A percentile compares a stretch with the other conserved stretches of the same genome.
Evolutionary conservation across 2,113 vertebrate species (phyloP).

Genomic region (Limnothrissa miodon): DNA sequence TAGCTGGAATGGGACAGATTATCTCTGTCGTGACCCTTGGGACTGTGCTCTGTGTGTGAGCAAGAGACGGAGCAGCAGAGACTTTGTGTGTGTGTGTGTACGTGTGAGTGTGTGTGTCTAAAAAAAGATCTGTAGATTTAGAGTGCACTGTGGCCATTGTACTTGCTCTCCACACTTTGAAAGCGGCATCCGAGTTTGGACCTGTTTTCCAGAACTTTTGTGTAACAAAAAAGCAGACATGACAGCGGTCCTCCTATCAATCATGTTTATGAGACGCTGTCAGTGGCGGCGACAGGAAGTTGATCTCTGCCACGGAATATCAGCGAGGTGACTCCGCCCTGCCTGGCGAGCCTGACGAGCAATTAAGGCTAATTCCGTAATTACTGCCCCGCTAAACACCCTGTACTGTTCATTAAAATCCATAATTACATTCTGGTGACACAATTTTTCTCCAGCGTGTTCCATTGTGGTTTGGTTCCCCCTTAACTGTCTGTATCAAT

Average conservation of each 20-base stretch:
- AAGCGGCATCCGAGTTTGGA: neutral
- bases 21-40: slow-evolving; percentile 26
- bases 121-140: neutral
- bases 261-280: slow-evolving; percentile 63
- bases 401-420: slow-evolving; percentile 69
- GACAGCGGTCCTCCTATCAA: slow-evolving; percentile 52
- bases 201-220: neutral
- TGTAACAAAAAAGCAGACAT: slow-evolving; percentile 1
- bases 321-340: slow-evolving; percentile 58
- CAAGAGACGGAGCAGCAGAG: neutral
- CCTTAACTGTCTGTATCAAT: slow-evolving; percentile 64
- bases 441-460: slow-evolving; percentile 63
- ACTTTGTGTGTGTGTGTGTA: slow-evolving; percentile 15
- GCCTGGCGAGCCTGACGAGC: slow-evolving; percentile 63
- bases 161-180: neutral
- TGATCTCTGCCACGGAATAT: slow-evolving; percentile 54
- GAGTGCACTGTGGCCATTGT: neutral
- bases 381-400: slow-evolving; percentile 60
- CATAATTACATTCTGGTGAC: slow-evolving; percentile 71
- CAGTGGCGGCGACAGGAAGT: slow-evolving; percentile 46
- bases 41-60: slow-evolving; percentile 5
- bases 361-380: slow-evolving; percentile 71
- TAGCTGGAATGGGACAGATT: slow-evolving; percentile 33
- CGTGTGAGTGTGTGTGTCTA: slow-evolving; percentile 31
- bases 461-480: slow-evolving; percentile 27